phyloP scores from a whole-genome alignment of 2,888 invertebrate species.

The Andricus curvator region DNA sequence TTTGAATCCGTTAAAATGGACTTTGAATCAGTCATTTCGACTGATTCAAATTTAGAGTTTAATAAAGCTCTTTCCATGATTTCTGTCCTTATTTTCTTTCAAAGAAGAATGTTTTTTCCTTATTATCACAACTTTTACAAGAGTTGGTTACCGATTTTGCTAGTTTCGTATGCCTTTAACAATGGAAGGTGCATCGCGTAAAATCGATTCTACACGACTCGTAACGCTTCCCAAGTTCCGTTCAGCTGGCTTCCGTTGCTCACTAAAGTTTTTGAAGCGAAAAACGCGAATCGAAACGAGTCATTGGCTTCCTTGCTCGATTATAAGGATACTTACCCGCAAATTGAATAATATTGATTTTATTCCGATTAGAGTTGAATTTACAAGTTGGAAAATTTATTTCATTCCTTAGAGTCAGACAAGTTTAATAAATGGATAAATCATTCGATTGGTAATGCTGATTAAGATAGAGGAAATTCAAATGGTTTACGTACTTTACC shows the following conservation, averaged over 20 bases:
- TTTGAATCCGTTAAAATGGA: no score
- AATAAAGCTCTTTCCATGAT: not conserved
- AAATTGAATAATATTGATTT: not conserved
- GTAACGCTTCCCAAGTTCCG: slow-evolving; percentile 49
- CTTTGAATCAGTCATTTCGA: no score
- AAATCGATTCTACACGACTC: slow-evolving; percentile 49
- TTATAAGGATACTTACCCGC: not conserved
- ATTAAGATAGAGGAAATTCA: not conserved
- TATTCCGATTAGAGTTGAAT: not conserved
- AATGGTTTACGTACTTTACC: not conserved
- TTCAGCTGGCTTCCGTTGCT: slow-evolving; percentile 55
- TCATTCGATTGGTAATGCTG: not conserved
- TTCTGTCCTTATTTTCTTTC: no score
- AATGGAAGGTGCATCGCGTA: slow-evolving; percentile 32
- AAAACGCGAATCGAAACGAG: slow-evolving; percentile 4
- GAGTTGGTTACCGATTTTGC: no score
- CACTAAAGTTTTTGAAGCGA: slow-evolving; percentile 16
- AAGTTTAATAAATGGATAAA: not conserved
- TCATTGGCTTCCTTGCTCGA: slow-evolving; percentile 14
- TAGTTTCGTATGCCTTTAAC: not conserved
- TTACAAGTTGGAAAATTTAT: not conserved
- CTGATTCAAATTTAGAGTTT: no score
- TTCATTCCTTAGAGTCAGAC: not conserved
- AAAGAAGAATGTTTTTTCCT: no score
- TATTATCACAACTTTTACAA: no score